Percentiles rank a stretch among this genome's conserved stretches.
Evolutionary conservation across 2,797 vertebrate species (phyloP).

Genomic region (Notolepis coatsorum): DNA sequence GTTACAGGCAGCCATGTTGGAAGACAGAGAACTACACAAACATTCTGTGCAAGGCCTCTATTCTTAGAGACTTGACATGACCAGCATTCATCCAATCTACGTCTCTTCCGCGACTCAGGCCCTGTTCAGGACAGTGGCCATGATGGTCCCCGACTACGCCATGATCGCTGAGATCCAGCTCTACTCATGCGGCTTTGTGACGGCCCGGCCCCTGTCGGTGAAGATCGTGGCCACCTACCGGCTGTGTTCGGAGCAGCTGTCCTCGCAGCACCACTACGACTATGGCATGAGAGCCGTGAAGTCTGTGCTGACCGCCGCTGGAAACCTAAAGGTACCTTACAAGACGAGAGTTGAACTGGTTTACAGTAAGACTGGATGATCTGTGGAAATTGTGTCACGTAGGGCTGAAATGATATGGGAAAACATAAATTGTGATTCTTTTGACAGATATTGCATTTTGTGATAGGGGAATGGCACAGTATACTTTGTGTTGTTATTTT

Average conservation of each 20-base stretch:
- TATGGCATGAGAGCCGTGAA: conserved; percentile 95
- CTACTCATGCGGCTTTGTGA: conserved; percentile 93
- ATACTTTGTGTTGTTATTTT: no score
- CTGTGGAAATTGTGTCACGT: no score
- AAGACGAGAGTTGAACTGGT: no score
- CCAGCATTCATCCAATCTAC: not conserved
- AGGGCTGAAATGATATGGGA: no score
- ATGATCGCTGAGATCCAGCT: conserved; percentile 95
- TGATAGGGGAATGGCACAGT: no score
- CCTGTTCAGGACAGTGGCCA: conserved; percentile 92
- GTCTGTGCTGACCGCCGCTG: conserved; percentile 91
- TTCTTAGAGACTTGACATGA: not conserved
- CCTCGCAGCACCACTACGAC: conserved; percentile 92
- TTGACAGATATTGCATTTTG: no score
- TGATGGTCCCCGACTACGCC: conserved; percentile 96
- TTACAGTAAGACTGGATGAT: no score
- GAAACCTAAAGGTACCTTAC: conserved; percentile 88
- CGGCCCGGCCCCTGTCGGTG: conserved; percentile 88
- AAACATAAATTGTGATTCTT: no score
- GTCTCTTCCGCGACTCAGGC: conserved; percentile 72
- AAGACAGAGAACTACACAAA: no score
- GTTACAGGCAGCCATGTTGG: no score
- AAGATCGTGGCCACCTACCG: conserved; percentile 93
- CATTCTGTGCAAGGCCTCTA: not conserved
- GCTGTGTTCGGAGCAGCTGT: conserved; percentile 91